phyloP scores from a whole-genome alignment of 2,797 vertebrate genomes.

The Capromys pilorides region DNA sequence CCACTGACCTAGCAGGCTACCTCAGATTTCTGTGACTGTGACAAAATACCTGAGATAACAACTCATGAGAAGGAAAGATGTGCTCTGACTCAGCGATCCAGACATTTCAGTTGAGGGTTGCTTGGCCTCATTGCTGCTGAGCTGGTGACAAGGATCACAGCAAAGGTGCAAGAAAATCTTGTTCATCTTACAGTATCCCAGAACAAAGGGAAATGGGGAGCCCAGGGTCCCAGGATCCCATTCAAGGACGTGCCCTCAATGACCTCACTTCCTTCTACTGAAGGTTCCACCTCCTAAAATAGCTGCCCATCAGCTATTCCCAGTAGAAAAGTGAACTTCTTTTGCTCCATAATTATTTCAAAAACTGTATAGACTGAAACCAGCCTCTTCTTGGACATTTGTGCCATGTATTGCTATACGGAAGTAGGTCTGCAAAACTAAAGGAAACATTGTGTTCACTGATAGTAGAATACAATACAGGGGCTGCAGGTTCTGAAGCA shows the following conservation, averaged over 20 bases:
- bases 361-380: slow-evolving; percentile 97
- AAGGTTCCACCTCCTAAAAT: not conserved
- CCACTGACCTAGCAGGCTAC: not conserved
- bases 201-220: too few species aligned
- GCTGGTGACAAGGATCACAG: not conserved
- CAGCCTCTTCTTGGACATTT: slow-evolving; percentile 87
- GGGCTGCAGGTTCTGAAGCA: slow-evolving; percentile 74
- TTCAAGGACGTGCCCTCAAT: not conserved
- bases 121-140: not conserved
- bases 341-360: slow-evolving; percentile 99
- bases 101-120: not conserved
- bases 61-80: not conserved
- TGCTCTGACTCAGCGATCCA: not conserved
- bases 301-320: slow-evolving; percentile 94
- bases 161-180: not conserved
- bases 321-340: slow-evolving; percentile 98
- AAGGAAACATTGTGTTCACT: slow-evolving; percentile 81
- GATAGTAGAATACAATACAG: slow-evolving; percentile 64
- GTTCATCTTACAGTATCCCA: too few species aligned
- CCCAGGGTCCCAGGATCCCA: not conserved
- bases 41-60: not conserved
- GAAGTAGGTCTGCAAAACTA: slow-evolving; percentile 91
- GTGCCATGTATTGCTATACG: slow-evolving; percentile 96
- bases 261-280: not conserved
- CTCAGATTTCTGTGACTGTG: not conserved